phyloP scores from a whole-genome alignment of 2,113 vertebrate species.

The Mesocricetus auratus region DNA sequence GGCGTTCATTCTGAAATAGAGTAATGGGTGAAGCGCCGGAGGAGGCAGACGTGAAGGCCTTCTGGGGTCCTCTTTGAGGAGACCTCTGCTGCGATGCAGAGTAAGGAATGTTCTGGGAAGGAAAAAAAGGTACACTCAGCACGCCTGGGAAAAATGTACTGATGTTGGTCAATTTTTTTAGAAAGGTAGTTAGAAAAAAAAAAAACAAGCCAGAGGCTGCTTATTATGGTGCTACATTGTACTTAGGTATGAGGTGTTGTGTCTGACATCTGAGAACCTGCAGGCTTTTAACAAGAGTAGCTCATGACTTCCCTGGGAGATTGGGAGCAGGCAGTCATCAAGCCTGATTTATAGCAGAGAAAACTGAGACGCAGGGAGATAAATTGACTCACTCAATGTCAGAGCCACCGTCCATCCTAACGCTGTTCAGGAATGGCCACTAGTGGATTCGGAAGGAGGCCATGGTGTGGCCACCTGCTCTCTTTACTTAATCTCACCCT shows the following conservation, averaged over 20 bases:
- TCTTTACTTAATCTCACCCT: neutral
- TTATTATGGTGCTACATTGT: slow-evolving; percentile 71
- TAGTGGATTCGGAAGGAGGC: neutral
- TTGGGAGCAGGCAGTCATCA: slow-evolving; percentile 60
- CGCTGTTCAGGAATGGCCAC: neutral
- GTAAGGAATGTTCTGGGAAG: neutral
- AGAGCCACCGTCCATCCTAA: neutral
- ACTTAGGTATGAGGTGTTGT: slow-evolving; percentile 49
- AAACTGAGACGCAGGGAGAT: slow-evolving; percentile 51
- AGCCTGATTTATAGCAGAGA: slow-evolving; percentile 52
- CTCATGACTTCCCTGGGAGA: slow-evolving; percentile 51
- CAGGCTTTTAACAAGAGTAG: slow-evolving; percentile 71
- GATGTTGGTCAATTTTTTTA: slow-evolving; percentile 41
- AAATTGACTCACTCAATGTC: slow-evolving; percentile 16
- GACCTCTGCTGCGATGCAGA: neutral
- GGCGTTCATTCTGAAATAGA: neutral
- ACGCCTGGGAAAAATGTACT: slow-evolving; percentile 58
- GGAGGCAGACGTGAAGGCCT: neutral
- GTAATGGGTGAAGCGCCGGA: neutral
- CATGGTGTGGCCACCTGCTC: neutral
- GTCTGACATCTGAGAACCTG: slow-evolving; percentile 57
- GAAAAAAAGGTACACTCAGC: neutral
- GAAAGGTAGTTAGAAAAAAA: slow-evolving; percentile 47
- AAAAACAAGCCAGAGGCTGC: slow-evolving; percentile 59
- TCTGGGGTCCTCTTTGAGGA: neutral